Conservation (phyloP, 2,888 invertebrate species). For the Meteorus colon region DNA sequence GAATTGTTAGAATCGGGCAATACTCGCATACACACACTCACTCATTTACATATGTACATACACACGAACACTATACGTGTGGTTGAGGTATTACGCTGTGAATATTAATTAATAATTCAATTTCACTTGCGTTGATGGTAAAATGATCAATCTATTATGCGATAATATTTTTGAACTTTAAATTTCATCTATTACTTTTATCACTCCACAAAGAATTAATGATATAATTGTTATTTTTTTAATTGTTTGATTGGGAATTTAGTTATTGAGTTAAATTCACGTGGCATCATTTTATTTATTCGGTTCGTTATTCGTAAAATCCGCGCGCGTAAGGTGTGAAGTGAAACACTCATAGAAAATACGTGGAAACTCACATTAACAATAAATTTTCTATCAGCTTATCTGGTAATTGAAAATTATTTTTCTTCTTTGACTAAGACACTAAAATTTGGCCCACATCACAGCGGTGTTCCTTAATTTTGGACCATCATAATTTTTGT, state of each 20-base stretch:
- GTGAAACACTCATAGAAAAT: constrained; percentile 54
- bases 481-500: constrained; percentile 53
- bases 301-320: neutral
- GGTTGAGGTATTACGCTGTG: neutral
- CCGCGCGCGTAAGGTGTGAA: neutral
- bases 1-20: constrained; percentile 1
- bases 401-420: neutral
- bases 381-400: neutral
- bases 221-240: neutral
- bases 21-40: neutral
- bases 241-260: neutral
- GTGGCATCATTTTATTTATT: neutral
- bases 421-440: constrained; percentile 52
- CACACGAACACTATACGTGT: neutral
- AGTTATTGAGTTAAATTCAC: neutral
- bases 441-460: constrained; percentile 63
- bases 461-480: constrained; percentile 48
- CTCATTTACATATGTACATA: neutral
- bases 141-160: neutral
- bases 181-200: neutral
- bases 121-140: neutral
- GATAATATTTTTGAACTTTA: constrained; percentile 15
- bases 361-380: constrained; percentile 41
- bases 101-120: neutral
- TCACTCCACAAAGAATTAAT: constrained; percentile 21